Evolutionary conservation across 2,113 vertebrate species (phyloP).

Genomic region (Acrocephalus arundinaceus): DNA sequence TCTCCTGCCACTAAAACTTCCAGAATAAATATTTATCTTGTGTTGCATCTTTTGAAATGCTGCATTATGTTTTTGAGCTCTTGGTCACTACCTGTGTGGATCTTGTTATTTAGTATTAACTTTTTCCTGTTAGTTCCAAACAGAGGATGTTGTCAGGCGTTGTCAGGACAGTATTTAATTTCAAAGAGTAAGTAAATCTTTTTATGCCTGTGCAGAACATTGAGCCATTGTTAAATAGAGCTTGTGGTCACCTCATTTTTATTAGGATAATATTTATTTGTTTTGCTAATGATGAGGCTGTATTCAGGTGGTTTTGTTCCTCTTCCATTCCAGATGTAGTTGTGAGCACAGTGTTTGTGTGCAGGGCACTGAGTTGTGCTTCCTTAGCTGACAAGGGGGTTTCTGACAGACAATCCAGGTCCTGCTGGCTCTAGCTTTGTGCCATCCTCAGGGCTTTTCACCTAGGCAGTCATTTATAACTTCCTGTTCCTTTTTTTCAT

Average conservation of each 20-base stretch:
- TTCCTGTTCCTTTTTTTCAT: not conserved
- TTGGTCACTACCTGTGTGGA: slow-evolving; percentile 26
- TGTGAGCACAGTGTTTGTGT: not conserved
- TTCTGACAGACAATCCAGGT: not conserved
- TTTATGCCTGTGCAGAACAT: not conserved
- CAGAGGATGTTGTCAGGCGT: not conserved
- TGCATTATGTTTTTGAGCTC: slow-evolving; percentile 31
- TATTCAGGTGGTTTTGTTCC: not conserved
- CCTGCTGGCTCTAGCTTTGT: not conserved
- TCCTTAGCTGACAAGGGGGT: not conserved
- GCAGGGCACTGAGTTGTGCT: not conserved
- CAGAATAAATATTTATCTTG: slow-evolving; percentile 49
- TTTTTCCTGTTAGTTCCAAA: not conserved
- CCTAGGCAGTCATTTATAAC: not conserved
- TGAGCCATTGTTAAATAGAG: not conserved
- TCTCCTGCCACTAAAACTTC: slow-evolving; percentile 54
- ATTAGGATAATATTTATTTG: not conserved
- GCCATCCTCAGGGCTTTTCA: not conserved
- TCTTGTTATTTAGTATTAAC: not conserved
- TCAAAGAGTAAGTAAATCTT: not conserved
- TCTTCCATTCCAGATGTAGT: not conserved
- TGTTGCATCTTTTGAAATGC: slow-evolving; percentile 28
- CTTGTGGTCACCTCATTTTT: not conserved
- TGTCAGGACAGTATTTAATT: not conserved
- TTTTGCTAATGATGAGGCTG: not conserved